A percentile compares a stretch with the other conserved stretches of the same genome.
Evolutionary conservation across 1,140 invertebrate genomes (phyloP).

Genomic region (Sipha flava): DNA sequence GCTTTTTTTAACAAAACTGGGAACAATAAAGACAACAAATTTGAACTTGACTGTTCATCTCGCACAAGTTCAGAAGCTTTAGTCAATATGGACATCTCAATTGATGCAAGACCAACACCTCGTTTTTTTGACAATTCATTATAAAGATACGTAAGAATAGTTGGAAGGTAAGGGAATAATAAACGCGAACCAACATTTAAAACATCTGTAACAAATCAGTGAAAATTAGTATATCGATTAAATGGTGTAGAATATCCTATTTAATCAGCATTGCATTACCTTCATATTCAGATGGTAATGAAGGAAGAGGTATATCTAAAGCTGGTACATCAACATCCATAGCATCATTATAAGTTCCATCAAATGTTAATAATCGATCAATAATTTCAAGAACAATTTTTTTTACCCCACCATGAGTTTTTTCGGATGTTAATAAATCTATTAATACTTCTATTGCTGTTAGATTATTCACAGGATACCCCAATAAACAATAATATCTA

Average conservation of each 20-base stretch:
- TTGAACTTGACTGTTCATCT: conserved; percentile 30
- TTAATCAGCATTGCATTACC: not conserved
- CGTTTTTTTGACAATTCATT: conserved; percentile 16
- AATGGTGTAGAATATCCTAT: not conserved
- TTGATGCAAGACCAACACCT: conserved; percentile 2
- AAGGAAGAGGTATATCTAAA: conserved; percentile 13
- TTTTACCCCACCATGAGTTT: conserved; percentile 56
- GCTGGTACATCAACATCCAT: not conserved
- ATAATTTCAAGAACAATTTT: conserved; percentile 67
- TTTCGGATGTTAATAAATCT: conserved; percentile 57
- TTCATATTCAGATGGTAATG: not conserved
- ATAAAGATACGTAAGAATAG: conserved; percentile 20
- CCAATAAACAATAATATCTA: conserved; percentile 62
- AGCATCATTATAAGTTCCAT: conserved; percentile 42
- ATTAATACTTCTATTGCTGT: conserved; percentile 60
- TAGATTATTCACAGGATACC: conserved; percentile 49
- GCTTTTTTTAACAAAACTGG: conserved; percentile 64
- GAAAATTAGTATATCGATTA: not conserved
- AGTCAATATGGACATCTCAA: conserved; percentile 27
- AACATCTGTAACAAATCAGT: not conserved
- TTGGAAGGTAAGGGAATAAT: conserved; percentile 2
- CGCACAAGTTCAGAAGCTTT: conserved; percentile 8
- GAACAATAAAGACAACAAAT: conserved; percentile 59
- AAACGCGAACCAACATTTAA: conserved; percentile 21
- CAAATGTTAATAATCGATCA: conserved; percentile 64